Evolutionary conservation across 2,113 vertebrate genomes (phyloP).

Genomic region (Penelope pileata): DNA sequence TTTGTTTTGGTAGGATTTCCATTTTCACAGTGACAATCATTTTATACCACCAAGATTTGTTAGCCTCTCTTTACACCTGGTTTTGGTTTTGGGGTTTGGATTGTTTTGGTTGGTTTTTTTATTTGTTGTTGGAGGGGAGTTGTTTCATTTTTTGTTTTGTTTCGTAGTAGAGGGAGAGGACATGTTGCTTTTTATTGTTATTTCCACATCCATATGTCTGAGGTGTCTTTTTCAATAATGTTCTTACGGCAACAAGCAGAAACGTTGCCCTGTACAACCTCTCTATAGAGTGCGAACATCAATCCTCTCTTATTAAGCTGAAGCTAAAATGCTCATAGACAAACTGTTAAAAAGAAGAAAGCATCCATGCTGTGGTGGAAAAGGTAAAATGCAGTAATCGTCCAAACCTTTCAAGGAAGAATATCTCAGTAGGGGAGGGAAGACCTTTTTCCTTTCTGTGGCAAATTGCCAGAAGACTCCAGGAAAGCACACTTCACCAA

Average conservation of each 20-base stretch:
- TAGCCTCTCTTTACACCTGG: background rate
- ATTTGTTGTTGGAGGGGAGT: background rate
- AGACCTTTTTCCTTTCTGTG: constrained; percentile 24
- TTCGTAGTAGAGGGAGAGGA: background rate
- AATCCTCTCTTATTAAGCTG: constrained; percentile 59
- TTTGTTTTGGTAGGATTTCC: background rate
- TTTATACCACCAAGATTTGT: background rate
- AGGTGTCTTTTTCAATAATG: constrained; percentile 41
- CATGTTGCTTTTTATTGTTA: background rate
- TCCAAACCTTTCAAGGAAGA: constrained; percentile 65
- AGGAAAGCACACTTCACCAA: constrained; percentile 24
- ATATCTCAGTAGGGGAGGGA: constrained; percentile 22
- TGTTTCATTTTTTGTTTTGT: background rate
- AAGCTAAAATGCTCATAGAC: constrained; percentile 59
- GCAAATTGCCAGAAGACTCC: constrained; percentile 39
- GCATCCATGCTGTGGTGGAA: constrained; percentile 22
- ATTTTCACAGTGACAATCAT: background rate
- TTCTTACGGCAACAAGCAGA: constrained; percentile 43
- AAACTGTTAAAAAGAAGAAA: constrained; percentile 56
- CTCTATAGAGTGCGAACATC: constrained; percentile 38
- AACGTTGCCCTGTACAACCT: constrained; percentile 7
- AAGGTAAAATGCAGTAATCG: constrained; percentile 64
- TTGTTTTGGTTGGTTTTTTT: background rate
- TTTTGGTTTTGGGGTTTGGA: background rate
- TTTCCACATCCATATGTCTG: background rate